These are phyloP conservation scores for Hystrix cristata DNA, from an alignment of 2,113 vertebrate species.

Conservation along the genomic window DNA sequence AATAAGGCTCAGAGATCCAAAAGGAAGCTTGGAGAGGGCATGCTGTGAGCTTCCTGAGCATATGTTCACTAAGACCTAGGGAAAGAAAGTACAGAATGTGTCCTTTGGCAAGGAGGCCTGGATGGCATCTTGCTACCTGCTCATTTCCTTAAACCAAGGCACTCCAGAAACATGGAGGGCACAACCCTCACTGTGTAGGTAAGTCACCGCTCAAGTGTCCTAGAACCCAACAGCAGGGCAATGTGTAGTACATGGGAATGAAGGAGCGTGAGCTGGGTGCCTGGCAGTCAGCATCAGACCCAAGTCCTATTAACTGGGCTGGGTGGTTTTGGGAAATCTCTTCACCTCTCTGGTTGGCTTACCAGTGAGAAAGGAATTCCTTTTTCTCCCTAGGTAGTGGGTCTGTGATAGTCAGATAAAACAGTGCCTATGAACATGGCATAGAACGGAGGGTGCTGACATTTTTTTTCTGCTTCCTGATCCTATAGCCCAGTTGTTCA, in stretches of 20 bases:
- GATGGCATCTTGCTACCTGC: background rate
- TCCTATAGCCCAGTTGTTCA: background rate
- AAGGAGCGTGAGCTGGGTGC: background rate
- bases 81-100: too few relatives aligned
- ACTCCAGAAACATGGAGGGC: background rate
- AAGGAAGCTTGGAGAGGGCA: background rate
- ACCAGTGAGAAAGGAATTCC: background rate
- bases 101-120: background rate
- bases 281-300: background rate
- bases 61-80: background rate
- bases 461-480: background rate
- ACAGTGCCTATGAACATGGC: background rate
- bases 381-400: background rate
- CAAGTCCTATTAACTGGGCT: background rate
- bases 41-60: background rate
- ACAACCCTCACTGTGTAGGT: background rate
- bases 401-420: background rate
- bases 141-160: background rate
- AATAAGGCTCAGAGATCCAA: background rate
- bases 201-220: background rate
- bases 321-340: background rate
- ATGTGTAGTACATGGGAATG: accelerated
- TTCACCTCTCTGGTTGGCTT: background rate
- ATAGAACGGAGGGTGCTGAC: background rate
- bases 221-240: background rate